Evolutionary conservation across 2,113 vertebrate species (phyloP).

Genomic region (Tachycineta bicolor): DNA sequence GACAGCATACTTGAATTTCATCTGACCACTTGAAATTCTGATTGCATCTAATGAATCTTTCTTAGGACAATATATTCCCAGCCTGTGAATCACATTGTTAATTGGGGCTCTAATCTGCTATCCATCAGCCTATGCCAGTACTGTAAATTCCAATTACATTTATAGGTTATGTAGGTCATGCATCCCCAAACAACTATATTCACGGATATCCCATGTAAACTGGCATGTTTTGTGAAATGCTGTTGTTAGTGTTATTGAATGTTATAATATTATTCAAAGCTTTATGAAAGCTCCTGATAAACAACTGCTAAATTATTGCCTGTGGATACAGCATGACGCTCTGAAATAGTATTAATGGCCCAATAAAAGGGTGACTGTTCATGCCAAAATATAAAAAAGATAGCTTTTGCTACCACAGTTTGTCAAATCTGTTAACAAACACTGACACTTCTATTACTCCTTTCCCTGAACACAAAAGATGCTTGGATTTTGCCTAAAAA

Average conservation of each 20-base stretch:
- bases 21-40: slow-evolving; percentile 83
- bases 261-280: slow-evolving; percentile 60
- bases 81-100: slow-evolving; percentile 79
- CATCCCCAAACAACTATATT: slow-evolving; percentile 77
- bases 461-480: slow-evolving; percentile 39
- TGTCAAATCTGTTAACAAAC: slow-evolving; percentile 67
- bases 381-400: slow-evolving; percentile 66
- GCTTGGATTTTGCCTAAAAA: slow-evolving; percentile 26
- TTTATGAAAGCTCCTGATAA: slow-evolving; percentile 72
- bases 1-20: slow-evolving; percentile 76
- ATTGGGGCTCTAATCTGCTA: slow-evolving; percentile 82
- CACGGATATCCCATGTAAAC: slow-evolving; percentile 72
- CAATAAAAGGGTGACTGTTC: slow-evolving; percentile 70
- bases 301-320: slow-evolving; percentile 72
- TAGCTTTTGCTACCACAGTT: slow-evolving; percentile 47
- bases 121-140: slow-evolving; percentile 77
- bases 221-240: slow-evolving; percentile 63
- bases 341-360: slow-evolving; percentile 65
- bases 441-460: slow-evolving; percentile 35
- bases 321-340: slow-evolving; percentile 38
- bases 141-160: slow-evolving; percentile 82
- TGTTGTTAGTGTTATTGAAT: slow-evolving; percentile 64
- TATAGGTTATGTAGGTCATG: slow-evolving; percentile 82
- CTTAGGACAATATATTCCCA: slow-evolving; percentile 81
- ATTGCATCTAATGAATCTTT: slow-evolving; percentile 80